Percentiles rank a stretch among this genome's conserved stretches.
phyloP scores from a whole-genome alignment of 2,113 vertebrate genomes.

The Protomyctophum bolini region DNA sequence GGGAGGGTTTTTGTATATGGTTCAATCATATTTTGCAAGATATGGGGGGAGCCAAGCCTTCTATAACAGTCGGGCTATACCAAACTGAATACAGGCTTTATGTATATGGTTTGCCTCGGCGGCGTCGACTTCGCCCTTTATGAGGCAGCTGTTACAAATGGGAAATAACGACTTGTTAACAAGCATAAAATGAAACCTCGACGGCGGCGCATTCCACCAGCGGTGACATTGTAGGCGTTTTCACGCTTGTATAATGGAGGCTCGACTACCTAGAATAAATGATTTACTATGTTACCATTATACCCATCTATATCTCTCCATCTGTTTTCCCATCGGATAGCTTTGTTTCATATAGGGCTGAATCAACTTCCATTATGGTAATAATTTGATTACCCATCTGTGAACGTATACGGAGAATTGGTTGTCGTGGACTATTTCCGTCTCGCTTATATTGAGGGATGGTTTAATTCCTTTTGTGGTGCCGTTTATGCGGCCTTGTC shows the following conservation, averaged over 20 bases:
- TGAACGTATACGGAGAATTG: constrained; percentile 45
- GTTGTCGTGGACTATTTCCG: constrained; percentile 20
- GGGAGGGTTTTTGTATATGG: too few species aligned
- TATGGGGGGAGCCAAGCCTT: too few species aligned
- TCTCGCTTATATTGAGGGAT: constrained; percentile 16
- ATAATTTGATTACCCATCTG: constrained; percentile 56
- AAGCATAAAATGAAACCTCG: constrained; percentile 61
- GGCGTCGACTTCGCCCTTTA: not conserved
- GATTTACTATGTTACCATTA: constrained; percentile 11
- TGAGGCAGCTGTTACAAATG: constrained; percentile 56
- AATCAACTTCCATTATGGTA: constrained; percentile 53
- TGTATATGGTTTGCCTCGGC: too few species aligned
- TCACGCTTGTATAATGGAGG: constrained; percentile 30
- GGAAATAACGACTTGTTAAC: constrained; percentile 67
- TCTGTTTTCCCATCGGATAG: not conserved
- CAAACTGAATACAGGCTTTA: too few species aligned
- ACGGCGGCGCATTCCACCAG: constrained; percentile 17
- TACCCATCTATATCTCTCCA: not conserved
- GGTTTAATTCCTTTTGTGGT: constrained; percentile 31
- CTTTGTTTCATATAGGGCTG: constrained; percentile 36
- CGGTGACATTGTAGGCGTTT: constrained; percentile 31
- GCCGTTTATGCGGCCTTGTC: constrained; percentile 25
- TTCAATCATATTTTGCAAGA: too few species aligned
- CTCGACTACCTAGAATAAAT: constrained; percentile 23
- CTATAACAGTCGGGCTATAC: too few species aligned